Evolutionary conservation across 2,888 invertebrate species (phyloP), one percentile per base, ranked within the genome.

Genomic region (Clepsis dumicolana): DNA sequence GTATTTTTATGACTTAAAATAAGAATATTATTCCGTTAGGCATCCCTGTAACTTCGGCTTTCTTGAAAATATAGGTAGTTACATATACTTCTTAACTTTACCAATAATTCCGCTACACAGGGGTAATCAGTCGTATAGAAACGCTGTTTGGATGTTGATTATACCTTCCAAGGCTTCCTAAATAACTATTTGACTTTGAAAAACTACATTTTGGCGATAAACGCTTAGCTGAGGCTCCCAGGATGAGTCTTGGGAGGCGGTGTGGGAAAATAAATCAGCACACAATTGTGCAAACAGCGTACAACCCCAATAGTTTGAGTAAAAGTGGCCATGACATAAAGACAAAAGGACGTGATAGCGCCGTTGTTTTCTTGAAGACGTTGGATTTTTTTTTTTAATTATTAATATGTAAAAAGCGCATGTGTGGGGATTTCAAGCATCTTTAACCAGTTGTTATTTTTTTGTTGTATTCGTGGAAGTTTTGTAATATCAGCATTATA

Each of bases 321-420:
- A 48, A 25, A n/a, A 25, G 52, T 25, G 52, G 52, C 52, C 52
- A 18, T 52, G 25, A 52, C 52, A 52, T n/a, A 27, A 10, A 21
- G 48, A 48, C 48, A 12, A 21, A 48, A 48, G 21, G 48, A 48
- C 21, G 12, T 18, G 7, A 10, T 35, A 12, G 3, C 1, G 2
- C 21, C 21, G 48, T 41, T 7, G 16, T 44, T 7, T 44, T 18
- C 7, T 16, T 44, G 2, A 7, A 18, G 18, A 4, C 18, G 7
- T 44, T 44, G 16, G 18, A 8, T 4, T 18, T 7, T 8, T 29
- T 4, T 29, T 29, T 29, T 29, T 4, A 29, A 29, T 29, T 29
- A 29, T 3, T 7, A 29, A 29, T 29, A 7, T 29, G 29, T 7
- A 29, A 29, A 29, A 4, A 29, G 29, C 7, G 7, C 7, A 3